Evolutionary conservation across 2,888 invertebrate species (phyloP).

Genomic region (Acleris literana): DNA sequence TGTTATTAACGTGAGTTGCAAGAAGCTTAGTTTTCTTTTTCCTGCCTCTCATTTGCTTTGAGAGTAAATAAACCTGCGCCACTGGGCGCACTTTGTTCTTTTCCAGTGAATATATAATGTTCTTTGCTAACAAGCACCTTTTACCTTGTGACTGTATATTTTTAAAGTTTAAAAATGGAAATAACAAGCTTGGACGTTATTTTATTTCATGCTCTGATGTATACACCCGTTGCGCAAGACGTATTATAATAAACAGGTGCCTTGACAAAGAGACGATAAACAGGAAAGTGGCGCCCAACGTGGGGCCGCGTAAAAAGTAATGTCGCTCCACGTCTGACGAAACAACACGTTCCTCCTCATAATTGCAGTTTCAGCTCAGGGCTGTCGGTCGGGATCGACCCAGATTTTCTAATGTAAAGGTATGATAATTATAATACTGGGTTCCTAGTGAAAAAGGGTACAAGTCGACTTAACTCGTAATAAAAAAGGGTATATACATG

Average conservation of each 20-base stretch:
- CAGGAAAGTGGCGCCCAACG: conserved; percentile 18
- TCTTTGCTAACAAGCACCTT: neutral
- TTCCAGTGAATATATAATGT: conserved; percentile 1
- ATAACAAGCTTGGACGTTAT: neutral
- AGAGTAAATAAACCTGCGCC: conserved; percentile 13
- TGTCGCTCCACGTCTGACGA: neutral
- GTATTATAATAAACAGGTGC: conserved; percentile 12
- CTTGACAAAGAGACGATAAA: conserved; percentile 10
- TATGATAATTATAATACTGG: neutral
- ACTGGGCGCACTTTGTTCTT: conserved; percentile 19
- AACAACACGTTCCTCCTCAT: conserved; percentile 11
- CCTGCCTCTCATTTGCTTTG: conserved; percentile 5
- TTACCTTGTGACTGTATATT: neutral
- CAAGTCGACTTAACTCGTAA: no score
- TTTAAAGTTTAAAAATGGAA: neutral
- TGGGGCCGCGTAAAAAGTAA: conserved; percentile 20
- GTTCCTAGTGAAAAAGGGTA: no score
- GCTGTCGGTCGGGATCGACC: neutral
- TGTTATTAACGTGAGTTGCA: neutral
- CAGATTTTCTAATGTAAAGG: neutral
- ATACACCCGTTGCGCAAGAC: no score
- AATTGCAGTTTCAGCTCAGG: conserved; percentile 12
- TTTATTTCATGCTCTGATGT: neutral
- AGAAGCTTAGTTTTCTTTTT: conserved; percentile 19
- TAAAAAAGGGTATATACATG: no score